These are phyloP conservation scores for Noctuana brunneofusca DNA, from an alignment of 2,888 invertebrate genomes.

Conservation along the genomic window DNA sequence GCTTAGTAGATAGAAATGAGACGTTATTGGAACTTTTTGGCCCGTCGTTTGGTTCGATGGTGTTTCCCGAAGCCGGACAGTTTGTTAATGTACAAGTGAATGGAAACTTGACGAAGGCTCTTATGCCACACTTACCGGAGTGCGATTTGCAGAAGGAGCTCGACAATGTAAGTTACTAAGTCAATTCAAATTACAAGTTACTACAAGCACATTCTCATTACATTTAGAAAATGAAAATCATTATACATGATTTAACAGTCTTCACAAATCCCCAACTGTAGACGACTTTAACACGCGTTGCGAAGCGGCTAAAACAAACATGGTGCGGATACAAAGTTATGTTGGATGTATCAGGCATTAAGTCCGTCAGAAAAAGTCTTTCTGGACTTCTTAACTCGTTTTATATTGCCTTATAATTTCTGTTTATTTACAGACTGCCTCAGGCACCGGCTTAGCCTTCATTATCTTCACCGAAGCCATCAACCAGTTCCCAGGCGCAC, in stretches of 20 bases:
- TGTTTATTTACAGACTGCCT: conserved; percentile 89
- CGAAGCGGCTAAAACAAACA: too few species aligned
- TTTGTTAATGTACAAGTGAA: conserved; percentile 77
- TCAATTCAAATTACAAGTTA: neutral
- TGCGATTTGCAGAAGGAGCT: conserved; percentile 94
- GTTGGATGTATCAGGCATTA: neutral
- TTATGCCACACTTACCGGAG: conserved; percentile 86
- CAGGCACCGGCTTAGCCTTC: conserved; percentile 97
- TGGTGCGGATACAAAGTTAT: neutral
- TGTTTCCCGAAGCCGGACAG: conserved; percentile 82
- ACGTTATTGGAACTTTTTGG: conserved; percentile 84
- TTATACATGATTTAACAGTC: too few species aligned
- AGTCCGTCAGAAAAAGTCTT: neutral
- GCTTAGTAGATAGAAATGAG: conserved; percentile 84
- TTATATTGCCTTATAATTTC: neutral
- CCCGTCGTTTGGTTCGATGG: conserved; percentile 65
- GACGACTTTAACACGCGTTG: too few species aligned
- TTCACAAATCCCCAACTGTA: too few species aligned
- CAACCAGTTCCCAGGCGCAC: conserved; percentile 97
- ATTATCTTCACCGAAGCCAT: conserved; percentile 99
- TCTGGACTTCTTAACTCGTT: neutral
- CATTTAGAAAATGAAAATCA: too few species aligned
- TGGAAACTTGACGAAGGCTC: conserved; percentile 81
- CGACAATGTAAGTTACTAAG: conserved; percentile 87
- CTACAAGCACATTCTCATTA: neutral